phyloP scores from a whole-genome alignment of 2,113 vertebrate genomes.

The Caracal caracal region DNA sequence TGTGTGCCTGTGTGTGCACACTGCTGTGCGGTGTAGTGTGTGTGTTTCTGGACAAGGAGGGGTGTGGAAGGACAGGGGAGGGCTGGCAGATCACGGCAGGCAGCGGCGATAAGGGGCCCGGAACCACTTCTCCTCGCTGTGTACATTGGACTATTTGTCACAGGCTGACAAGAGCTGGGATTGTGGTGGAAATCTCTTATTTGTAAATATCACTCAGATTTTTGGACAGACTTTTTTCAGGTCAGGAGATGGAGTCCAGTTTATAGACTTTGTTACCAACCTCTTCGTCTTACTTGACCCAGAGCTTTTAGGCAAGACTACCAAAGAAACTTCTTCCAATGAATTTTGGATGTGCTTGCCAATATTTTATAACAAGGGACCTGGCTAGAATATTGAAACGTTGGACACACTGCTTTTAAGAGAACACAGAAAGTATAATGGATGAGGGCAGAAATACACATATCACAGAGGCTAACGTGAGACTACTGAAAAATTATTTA shows the following conservation, averaged over 20 bases:
- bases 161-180: background rate
- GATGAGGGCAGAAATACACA: background rate
- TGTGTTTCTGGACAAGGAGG: background rate
- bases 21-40: rapidly evolving
- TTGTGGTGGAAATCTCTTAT: background rate
- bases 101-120: background rate
- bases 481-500: slow-evolving; percentile 45
- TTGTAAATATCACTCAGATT: background rate
- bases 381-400: background rate
- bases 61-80: background rate
- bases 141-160: background rate
- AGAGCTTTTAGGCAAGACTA: background rate
- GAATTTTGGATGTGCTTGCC: background rate
- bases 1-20: rapidly evolving
- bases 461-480: background rate
- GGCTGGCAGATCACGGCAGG: background rate
- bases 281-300: background rate
- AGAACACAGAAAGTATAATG: background rate
- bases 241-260: background rate
- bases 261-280: background rate
- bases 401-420: background rate
- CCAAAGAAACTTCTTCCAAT: background rate
- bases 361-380: background rate
- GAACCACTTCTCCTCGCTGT: background rate
- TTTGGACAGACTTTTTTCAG: background rate